Evolutionary conservation across 2,113 vertebrate species (phyloP).

Genomic region (Lontra canadensis): DNA sequence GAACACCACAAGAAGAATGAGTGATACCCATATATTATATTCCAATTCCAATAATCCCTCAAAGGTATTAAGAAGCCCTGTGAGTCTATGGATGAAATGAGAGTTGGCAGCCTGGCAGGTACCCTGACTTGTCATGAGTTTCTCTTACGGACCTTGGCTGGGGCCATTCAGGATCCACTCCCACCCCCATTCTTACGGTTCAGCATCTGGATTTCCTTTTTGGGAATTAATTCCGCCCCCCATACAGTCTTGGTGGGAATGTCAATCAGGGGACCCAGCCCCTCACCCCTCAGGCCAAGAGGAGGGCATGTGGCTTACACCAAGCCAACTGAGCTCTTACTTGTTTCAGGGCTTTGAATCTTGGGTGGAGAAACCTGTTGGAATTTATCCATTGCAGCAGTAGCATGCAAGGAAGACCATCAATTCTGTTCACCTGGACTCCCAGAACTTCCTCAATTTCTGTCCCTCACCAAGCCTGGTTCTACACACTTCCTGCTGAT

Average conservation of each 20-base stretch:
- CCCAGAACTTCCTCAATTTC: not conserved
- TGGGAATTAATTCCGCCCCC: not conserved
- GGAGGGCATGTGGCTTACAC: not conserved
- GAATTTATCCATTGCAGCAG: not conserved
- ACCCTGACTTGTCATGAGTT: not conserved
- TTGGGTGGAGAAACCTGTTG: not conserved
- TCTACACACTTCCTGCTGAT: not conserved
- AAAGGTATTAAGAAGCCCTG: not conserved
- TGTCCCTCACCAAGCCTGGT: not conserved
- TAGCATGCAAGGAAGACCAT: fast-evolving
- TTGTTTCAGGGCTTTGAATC: not conserved
- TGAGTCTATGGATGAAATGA: not conserved
- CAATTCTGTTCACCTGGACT: not conserved
- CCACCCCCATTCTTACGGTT: not conserved
- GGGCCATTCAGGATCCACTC: not conserved
- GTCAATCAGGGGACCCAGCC: not conserved
- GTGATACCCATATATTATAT: not conserved
- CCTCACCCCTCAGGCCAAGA: not conserved
- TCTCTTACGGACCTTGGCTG: fast-evolving
- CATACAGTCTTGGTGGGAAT: not conserved
- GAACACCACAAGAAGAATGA: not conserved
- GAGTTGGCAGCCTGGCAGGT: not conserved
- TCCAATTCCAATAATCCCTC: not conserved
- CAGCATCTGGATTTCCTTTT: not conserved
- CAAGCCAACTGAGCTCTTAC: not conserved